phyloP scores from a whole-genome alignment of 2,888 invertebrate genomes.

The Liopterus haemorrhoidalis region DNA sequence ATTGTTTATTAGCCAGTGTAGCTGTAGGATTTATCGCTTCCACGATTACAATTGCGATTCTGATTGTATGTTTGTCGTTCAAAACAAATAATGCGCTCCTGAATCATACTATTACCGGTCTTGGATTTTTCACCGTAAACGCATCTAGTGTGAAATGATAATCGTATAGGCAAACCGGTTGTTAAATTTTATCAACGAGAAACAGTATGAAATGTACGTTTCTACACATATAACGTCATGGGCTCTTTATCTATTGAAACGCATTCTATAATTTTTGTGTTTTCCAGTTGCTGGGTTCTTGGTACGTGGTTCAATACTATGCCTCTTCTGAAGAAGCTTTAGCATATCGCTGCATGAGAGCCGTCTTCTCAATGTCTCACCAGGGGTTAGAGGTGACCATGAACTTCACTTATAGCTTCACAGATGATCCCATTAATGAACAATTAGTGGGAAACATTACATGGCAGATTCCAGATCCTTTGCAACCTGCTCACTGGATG shows the following conservation, averaged over 20 bases:
- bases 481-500: conserved; percentile 76
- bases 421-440: conserved; percentile 77
- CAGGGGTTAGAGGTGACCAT: conserved; percentile 66
- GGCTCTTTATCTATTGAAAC: conserved; percentile 4
- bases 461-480: conserved; percentile 70
- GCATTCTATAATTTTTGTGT: conserved; percentile 13
- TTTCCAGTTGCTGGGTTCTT: conserved; percentile 68
- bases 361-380: conserved; percentile 58
- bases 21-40: too few relatives aligned
- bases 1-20: too few relatives aligned
- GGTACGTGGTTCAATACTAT: conserved; percentile 84
- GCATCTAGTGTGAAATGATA: not conserved
- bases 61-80: too few relatives aligned
- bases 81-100: too few relatives aligned
- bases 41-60: too few relatives aligned
- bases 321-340: conserved; percentile 83
- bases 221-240: conserved; percentile 7
- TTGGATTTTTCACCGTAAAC: too few relatives aligned
- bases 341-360: conserved; percentile 79
- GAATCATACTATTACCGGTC: too few relatives aligned
- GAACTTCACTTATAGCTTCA: conserved; percentile 84
- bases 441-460: conserved; percentile 78
- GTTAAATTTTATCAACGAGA: too few relatives aligned
- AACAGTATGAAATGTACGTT: not conserved
- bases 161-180: too few relatives aligned